Evolutionary conservation across 2,113 vertebrate genomes (phyloP).

Genomic region (Syrmaticus mikado): DNA sequence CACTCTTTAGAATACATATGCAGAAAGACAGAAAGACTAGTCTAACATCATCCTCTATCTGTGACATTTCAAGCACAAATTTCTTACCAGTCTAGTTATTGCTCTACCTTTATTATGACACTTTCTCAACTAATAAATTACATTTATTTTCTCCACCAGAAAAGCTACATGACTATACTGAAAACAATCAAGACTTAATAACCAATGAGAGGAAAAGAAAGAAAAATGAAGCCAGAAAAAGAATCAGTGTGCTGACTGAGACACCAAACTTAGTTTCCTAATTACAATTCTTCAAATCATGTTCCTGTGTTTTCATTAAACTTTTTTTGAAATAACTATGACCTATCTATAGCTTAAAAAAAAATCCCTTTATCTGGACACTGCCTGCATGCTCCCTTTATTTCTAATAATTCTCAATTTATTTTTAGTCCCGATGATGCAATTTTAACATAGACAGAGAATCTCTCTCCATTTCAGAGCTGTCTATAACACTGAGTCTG

Average conservation of each 20-base stretch:
- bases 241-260: not conserved
- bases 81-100: not conserved
- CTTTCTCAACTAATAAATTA: not conserved
- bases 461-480: not conserved
- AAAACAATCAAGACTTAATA: not conserved
- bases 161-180: not conserved
- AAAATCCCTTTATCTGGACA: not conserved
- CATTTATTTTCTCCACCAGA: not conserved
- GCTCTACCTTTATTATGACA: not conserved
- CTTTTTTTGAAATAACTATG: not conserved
- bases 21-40: not conserved
- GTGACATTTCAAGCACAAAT: not conserved
- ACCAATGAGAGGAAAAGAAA: not conserved
- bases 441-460: not conserved
- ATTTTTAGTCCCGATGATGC: not conserved
- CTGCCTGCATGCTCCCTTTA: not conserved
- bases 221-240: not conserved
- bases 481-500: not conserved
- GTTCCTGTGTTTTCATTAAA: not conserved
- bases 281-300: constrained; percentile 5
- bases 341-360: not conserved
- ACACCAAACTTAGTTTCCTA: not conserved
- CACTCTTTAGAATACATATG: not conserved
- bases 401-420: not conserved
- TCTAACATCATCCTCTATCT: not conserved